Conservation (phyloP, 2,113 vertebrate genomes). For the Lagopus muta region DNA sequence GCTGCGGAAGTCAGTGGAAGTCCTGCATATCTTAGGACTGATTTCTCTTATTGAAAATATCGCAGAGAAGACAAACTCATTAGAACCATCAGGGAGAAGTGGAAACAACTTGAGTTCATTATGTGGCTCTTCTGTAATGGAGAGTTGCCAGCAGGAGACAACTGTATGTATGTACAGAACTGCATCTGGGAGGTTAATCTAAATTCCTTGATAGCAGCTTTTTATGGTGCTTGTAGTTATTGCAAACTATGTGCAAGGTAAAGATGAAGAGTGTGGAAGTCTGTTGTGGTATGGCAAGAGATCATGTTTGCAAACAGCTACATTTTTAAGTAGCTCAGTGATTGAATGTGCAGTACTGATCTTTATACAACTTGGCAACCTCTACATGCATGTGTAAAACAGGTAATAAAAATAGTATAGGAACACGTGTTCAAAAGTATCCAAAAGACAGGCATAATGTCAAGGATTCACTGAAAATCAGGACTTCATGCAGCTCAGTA, state of each 20-base stretch:
- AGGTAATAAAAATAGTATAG: background rate
- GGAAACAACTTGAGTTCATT: slow-evolving; percentile 16
- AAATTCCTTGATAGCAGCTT: slow-evolving; percentile 29
- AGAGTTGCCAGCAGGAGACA: slow-evolving; percentile 44
- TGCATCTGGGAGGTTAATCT: slow-evolving; percentile 3
- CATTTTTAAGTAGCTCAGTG: background rate
- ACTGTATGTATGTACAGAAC: background rate
- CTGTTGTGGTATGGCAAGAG: background rate
- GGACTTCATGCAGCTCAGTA: background rate
- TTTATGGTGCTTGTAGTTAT: background rate
- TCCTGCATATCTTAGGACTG: background rate
- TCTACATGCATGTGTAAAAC: background rate
- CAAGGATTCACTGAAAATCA: background rate
- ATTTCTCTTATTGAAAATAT: background rate
- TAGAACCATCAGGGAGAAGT: background rate
- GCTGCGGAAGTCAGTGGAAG: background rate
- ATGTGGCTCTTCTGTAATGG: background rate
- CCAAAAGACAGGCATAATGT: background rate
- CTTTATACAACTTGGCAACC: background rate
- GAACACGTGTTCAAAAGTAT: background rate
- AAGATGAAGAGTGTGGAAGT: background rate
- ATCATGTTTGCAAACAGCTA: background rate
- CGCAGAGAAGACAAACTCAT: background rate
- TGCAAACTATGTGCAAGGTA: background rate
- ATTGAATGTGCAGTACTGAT: background rate